Base-by-base conservation (phyloP, 23 tunicate genomes). In the Aplidium turbinatum region DNA sequence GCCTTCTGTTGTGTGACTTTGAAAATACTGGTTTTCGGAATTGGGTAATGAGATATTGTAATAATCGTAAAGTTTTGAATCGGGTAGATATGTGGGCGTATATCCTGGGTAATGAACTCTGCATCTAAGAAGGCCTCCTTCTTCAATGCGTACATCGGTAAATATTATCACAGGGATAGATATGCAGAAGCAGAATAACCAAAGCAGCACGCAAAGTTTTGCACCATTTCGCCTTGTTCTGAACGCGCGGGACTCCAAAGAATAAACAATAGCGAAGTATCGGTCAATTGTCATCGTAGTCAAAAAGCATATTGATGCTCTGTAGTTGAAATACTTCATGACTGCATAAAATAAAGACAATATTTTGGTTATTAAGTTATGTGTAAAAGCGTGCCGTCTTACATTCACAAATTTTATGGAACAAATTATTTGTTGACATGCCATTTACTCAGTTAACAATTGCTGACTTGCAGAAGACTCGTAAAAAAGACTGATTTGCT, bases 281-380 rank as follows among this genome's bases (percentile, higher is more conserved):
- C 97, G 76, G 47, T 90, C 97, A 19, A 78, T 38, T 61, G 90
- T 90, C 97, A 90, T 83, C 46, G 52, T 80, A 1, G 97, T 90
- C 35, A 90, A 54, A 35, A 90, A 78, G 0, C 68, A 55, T 18
- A 90, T 83, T 5, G 97, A 90, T 4, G 97, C 85, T 25, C 86
- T 64, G 63, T 47, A 90, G 80, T 76, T 82, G 68, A 90, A 32
- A 64, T 77, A 80, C 54, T 90, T 83, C 25, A 83, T 70, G 27
- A 71, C 97, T 90, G 78, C 62, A 82, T 69, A 26, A 16, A 18
- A 56, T 13, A 16, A 16, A 56, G 50, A 11, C 11, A 42, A n/a
- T n/a, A n/a, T n/a, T n/a, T n/a, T n/a, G n/a, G n/a, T n/a, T n/a
- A n/a, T n/a, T n/a, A n/a, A n/a, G n/a, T n/a, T n/a, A n/a, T n/a